phyloP scores from a whole-genome alignment of 1,140 invertebrate species.

The Stegodyphus mimosarum region DNA sequence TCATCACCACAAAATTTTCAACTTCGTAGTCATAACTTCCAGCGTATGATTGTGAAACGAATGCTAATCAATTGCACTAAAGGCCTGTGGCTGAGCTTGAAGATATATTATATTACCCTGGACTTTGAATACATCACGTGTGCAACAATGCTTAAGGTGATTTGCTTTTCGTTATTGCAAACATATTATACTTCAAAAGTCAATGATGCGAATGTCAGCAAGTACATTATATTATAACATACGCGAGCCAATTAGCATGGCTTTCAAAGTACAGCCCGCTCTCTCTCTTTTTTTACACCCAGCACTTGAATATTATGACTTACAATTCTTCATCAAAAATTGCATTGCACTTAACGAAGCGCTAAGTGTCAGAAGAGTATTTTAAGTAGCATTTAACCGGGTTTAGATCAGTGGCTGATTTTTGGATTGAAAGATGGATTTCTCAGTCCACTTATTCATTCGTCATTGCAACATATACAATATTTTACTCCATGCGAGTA shows the following conservation, averaged over 20 bases:
- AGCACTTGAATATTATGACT: neutral
- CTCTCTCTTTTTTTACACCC: neutral
- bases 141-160: constrained; percentile 8
- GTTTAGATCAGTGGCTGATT: too few relatives aligned
- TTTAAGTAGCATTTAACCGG: too few relatives aligned
- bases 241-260: neutral
- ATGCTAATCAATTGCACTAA: neutral
- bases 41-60: neutral
- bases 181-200: neutral
- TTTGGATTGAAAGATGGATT: too few relatives aligned
- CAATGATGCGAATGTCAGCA: too few relatives aligned
- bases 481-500: too few relatives aligned
- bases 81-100: neutral
- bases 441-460: too few relatives aligned
- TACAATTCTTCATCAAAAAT: too few relatives aligned
- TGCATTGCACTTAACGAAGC: too few relatives aligned
- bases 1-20: neutral
- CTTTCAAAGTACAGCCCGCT: neutral
- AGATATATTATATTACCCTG: constrained; percentile 1
- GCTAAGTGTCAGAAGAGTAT: too few relatives aligned
- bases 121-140: constrained; percentile 37
- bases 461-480: too few relatives aligned
- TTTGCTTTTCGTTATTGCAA: constrained; percentile 37
- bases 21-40: neutral
- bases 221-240: too few relatives aligned